Base-by-base conservation (phyloP, 2,797 vertebrate genomes). In the Dermochelys coriacea region DNA sequence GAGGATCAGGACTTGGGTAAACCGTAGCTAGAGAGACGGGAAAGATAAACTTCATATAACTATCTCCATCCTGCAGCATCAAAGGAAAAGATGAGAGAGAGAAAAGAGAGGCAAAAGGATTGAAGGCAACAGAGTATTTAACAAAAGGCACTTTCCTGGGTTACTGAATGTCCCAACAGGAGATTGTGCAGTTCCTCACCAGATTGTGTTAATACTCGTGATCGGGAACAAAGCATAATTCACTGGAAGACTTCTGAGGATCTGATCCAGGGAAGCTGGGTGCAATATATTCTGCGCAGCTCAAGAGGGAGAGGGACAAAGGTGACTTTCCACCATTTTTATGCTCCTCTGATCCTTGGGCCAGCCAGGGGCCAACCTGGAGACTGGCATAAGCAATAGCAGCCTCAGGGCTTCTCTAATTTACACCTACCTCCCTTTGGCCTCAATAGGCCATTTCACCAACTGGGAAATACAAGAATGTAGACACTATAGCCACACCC, bases 271-370 rank as follows among this genome's bases (percentile, higher is more conserved):
- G 93, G 75, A 9, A 87, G 10, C 21, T 23, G 3, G 0, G 6
- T 81, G 78, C 49, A 49, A 79, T 57, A 18, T 2, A 15, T 10
- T 3, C 0, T 41, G 41, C 29, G 12, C 45, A 27, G 21, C 12
- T 47, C 25, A 47, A 47, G 2, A 4, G 55, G 31, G 19, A 68
- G 64, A n/a, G 25, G 89, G 4, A 18, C 75, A 93, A 15, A 2
- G 41, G 29, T 25, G 59, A 41, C 79, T 83, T 79, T 29, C 79
- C 2, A 85, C 0, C 0, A 21, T 10, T 16, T 87, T 61, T 50
- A 23, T 71, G 2, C 27, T 18, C 87, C 78, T 25, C 10, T 83
- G 61, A 47, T 57, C 4, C 0, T 0, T 0, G 41, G n/a, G 94
- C 12, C 34, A 91, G 21, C 31, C 47, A 50, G 34, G 9, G 27